Conservation (phyloP, 2,797 vertebrate species). For the Synaphobranchus kaupii region DNA sequence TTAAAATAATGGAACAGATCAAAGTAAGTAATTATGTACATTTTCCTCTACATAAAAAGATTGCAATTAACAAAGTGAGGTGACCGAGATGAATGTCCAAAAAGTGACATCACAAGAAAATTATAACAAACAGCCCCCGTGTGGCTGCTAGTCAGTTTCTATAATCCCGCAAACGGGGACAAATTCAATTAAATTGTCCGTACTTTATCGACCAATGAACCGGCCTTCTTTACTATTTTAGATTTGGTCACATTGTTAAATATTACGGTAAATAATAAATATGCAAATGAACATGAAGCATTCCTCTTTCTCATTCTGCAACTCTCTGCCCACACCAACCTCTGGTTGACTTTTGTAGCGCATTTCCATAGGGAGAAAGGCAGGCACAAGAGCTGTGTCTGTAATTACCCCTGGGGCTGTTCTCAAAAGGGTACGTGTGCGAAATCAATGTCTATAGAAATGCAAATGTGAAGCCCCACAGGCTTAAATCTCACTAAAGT, state of each 20-base stretch:
- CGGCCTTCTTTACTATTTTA: too few species aligned
- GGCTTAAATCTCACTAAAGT: neutral
- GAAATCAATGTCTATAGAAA: neutral
- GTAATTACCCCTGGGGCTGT: constrained; percentile 1
- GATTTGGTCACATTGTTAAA: too few species aligned
- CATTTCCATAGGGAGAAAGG: neutral
- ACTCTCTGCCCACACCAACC: neutral
- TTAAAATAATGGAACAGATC: neutral
- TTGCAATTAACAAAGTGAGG: neutral
- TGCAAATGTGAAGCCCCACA: neutral
- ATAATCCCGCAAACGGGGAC: neutral
- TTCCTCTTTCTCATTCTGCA: neutral
- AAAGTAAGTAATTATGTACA: neutral
- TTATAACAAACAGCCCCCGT: neutral
- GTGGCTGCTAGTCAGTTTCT: neutral
- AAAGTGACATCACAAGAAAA: neutral
- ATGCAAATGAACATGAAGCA: neutral
- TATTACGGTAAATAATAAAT: neutral
- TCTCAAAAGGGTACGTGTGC: neutral
- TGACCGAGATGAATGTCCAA: neutral
- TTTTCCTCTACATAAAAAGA: neutral
- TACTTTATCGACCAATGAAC: neutral
- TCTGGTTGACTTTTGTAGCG: neutral
- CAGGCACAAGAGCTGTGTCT: neutral
- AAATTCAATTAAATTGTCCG: neutral